phyloP scores from a whole-genome alignment of 2,113 vertebrate genomes.

The Pyxicephalus adspersus region DNA sequence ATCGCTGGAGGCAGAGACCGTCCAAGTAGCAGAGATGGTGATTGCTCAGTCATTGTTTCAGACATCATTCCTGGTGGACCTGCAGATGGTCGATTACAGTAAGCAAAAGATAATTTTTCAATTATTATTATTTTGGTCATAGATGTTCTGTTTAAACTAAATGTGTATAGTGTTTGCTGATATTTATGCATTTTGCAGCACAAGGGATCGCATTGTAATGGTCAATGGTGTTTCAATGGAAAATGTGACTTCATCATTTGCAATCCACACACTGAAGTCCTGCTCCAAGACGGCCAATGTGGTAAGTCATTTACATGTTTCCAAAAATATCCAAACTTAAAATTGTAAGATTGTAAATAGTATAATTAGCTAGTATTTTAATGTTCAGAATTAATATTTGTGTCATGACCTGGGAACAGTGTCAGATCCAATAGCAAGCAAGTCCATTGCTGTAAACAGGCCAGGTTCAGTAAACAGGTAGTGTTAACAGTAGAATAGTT shows the following conservation, averaged over 20 bases:
- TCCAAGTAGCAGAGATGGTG: slow-evolving; percentile 68
- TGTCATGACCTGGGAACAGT: too few relatives aligned
- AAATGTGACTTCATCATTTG: slow-evolving; percentile 78
- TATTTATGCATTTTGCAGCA: slow-evolving; percentile 68
- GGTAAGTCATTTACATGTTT: slow-evolving; percentile 71
- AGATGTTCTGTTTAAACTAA: background rate
- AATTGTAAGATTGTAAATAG: too few relatives aligned
- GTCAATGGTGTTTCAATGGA: slow-evolving; percentile 93
- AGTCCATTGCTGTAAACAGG: too few relatives aligned
- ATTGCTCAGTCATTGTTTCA: slow-evolving; percentile 81
- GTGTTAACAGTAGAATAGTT: too few relatives aligned
- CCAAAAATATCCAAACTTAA: too few relatives aligned
- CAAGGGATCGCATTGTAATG: slow-evolving; percentile 90
- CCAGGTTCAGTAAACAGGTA: too few relatives aligned
- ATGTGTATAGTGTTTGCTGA: background rate
- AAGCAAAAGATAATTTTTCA: slow-evolving; percentile 65
- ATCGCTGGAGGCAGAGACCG: slow-evolving; percentile 86
- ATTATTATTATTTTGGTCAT: background rate
- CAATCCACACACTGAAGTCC: slow-evolving; percentile 88
- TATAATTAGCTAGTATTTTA: too few relatives aligned
- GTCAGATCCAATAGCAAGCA: too few relatives aligned
- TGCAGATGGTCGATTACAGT: slow-evolving; percentile 87
- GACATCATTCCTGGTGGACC: slow-evolving; percentile 89
- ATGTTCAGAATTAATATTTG: too few relatives aligned
- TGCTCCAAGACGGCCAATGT: slow-evolving; percentile 83